Conservation (phyloP, 2,797 vertebrate genomes). For the Aulostomus chinensis region DNA sequence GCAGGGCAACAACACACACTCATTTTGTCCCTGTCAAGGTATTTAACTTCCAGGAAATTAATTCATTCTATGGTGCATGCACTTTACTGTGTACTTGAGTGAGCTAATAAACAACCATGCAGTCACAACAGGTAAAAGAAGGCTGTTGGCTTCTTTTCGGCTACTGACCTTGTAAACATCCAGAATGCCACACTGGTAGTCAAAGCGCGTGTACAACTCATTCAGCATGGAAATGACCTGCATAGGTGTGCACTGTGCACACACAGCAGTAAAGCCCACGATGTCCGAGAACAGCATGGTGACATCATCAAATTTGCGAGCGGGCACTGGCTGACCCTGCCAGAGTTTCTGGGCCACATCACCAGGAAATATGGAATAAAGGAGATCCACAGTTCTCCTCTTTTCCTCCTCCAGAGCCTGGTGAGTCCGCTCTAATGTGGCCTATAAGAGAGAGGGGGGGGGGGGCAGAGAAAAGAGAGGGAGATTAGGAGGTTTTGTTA, state of each 20-base stretch:
- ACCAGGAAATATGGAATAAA: constrained; percentile 97
- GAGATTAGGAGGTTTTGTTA: constrained; percentile 23
- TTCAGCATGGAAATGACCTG: constrained; percentile 99
- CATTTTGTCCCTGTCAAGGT: too few relatives aligned
- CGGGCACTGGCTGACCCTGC: constrained; percentile 94
- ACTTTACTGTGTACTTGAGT: too few relatives aligned
- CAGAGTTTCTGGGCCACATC: constrained; percentile 96
- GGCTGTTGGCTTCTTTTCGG: background rate
- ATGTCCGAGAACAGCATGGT: constrained; percentile 99
- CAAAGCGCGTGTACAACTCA: constrained; percentile 95
- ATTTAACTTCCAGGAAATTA: too few relatives aligned
- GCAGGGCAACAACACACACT: constrained; percentile 1
- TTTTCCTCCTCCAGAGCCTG: constrained; percentile 97
- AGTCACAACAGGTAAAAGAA: background rate
- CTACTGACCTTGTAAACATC: constrained; percentile 95
- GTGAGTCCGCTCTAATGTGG: constrained; percentile 93
- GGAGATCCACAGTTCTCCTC: constrained; percentile 95
- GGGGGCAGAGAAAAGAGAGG: background rate
- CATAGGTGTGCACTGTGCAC: constrained; percentile 97
- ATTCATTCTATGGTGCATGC: too few relatives aligned
- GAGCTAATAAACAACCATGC: too few relatives aligned
- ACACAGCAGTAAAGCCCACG: constrained; percentile 97
- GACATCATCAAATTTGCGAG: constrained; percentile 96
- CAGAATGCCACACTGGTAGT: constrained; percentile 97
- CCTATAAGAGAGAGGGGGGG: constrained; percentile 54